Evolutionary conservation across 2,797 vertebrate genomes (phyloP).

Genomic region (Paguma larvata): DNA sequence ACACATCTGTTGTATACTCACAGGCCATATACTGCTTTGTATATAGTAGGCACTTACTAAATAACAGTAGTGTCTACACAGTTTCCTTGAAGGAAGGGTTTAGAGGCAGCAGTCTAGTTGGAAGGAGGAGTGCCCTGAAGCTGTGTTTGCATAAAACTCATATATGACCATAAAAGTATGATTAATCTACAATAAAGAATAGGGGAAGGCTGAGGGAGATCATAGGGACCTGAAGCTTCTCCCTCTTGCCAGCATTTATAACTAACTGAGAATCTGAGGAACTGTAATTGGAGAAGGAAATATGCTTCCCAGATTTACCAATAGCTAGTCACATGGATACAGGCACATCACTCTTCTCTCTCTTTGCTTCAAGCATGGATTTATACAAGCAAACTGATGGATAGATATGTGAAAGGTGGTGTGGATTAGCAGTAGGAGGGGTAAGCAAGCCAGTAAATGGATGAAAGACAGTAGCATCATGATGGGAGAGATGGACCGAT

Average conservation of each 20-base stretch:
- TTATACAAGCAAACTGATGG: neutral
- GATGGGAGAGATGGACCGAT: neutral
- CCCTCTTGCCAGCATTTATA: neutral
- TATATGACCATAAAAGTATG: neutral
- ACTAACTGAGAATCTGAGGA: constrained; percentile 27
- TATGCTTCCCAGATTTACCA: neutral
- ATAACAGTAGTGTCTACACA: neutral
- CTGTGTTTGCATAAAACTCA: neutral
- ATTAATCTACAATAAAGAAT: neutral
- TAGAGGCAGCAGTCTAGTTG: neutral
- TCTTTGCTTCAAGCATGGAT: neutral
- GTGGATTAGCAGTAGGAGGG: neutral
- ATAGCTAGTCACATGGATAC: neutral
- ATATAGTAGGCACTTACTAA: constrained; percentile 14
- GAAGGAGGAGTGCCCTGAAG: neutral
- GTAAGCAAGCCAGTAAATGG: neutral
- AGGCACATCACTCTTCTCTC: neutral
- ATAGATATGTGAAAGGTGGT: neutral
- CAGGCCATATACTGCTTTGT: neutral
- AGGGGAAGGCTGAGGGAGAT: neutral
- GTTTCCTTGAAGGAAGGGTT: constrained; percentile 14
- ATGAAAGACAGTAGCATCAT: neutral
- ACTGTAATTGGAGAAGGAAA: constrained; percentile 2
- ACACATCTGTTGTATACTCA: neutral
- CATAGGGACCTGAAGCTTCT: neutral